Evolutionary conservation across 1,140 invertebrate genomes (phyloP), one percentile per base, ranked within the genome.

Genomic region (Fopius arisanus): DNA sequence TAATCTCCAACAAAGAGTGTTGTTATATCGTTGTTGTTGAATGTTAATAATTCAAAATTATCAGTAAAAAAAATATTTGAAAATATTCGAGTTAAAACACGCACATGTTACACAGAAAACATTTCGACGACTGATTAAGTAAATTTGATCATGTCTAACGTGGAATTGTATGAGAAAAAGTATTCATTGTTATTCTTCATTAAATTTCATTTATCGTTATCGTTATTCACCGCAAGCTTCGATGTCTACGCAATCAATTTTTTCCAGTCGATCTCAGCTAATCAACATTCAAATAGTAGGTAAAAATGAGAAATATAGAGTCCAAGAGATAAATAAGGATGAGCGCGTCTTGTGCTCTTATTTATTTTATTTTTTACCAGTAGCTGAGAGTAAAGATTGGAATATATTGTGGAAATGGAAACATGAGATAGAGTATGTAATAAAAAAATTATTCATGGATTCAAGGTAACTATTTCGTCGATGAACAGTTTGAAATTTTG

Each of bases 11-110:
- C 71, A 69, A 70, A 71, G 71, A 78, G 66, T 76, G 73, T 75
- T 59, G 54, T 59, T 48, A 67, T 70, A 78, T 71, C 66, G 67
- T 80, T 79, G 76, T 78, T 75, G 76, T 80, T 67, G 72, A 78
- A 75, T 77, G 62, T 78, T 81, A 33, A 65, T 65, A 7, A 65
- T 65, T 31, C 62, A 31, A 21, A 33, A 31, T 31, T n/a, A 19
- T 33, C 26, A 65, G n/a, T 29, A 65, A 65, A 31, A 12, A 63
- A 65, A 31, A 28, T 62, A 65, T 31, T 31, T 65, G 28, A 65
- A 16, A 68, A 79, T 75, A 76, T 78, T 80, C 76, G 76, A 73
- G 76, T 74, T 77, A 67, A 83, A 83, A 83, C 81, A 83, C 81
- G 81, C 81, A 83, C 81, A 83, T 80, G 80, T 75, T 37, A 74